Evolutionary conservation across 2,888 invertebrate genomes (phyloP).

Genomic region (Metallyticus violacea): DNA sequence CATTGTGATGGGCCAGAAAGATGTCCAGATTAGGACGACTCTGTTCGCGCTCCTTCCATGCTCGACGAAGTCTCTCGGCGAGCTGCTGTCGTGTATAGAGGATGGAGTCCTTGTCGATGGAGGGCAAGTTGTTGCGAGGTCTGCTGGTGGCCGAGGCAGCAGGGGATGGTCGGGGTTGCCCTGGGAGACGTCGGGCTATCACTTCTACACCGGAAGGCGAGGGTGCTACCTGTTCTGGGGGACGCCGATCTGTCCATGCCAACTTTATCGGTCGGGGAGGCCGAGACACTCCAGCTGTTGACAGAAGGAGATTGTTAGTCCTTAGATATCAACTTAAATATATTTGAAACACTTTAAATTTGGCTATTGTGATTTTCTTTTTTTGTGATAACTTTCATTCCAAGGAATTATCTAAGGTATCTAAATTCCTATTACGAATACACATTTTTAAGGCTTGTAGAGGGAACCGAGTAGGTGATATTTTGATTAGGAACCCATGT

Average conservation of each 20-base stretch:
- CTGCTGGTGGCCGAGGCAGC: neutral
- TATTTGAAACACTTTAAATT: neutral
- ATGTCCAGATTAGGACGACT: conserved; percentile 42
- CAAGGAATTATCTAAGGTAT: too few relatives aligned
- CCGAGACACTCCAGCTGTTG: neutral
- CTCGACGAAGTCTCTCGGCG: conserved; percentile 49
- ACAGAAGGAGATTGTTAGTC: too few relatives aligned
- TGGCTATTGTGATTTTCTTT: too few relatives aligned
- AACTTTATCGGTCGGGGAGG: conserved; percentile 6
- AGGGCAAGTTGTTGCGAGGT: neutral
- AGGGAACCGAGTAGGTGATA: too few relatives aligned
- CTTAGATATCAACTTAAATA: too few relatives aligned
- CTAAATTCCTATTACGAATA: too few relatives aligned
- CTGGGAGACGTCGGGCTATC: conserved; percentile 14
- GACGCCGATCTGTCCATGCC: conserved; percentile 15
- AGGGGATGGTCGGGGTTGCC: neutral
- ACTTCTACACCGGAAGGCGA: conserved; percentile 4
- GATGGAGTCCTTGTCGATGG: conserved; percentile 20
- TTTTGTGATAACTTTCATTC: too few relatives aligned
- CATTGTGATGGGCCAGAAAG: conserved; percentile 53
- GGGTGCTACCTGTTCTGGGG: neutral
- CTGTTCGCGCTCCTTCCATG: conserved; percentile 48
- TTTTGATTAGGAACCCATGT: too few relatives aligned
- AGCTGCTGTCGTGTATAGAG: conserved; percentile 48
- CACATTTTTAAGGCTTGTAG: too few relatives aligned